A percentile compares a stretch with the other conserved stretches of the same genome.
phyloP scores from a whole-genome alignment of 2,797 vertebrate genomes.

The Chrosomus eos region DNA sequence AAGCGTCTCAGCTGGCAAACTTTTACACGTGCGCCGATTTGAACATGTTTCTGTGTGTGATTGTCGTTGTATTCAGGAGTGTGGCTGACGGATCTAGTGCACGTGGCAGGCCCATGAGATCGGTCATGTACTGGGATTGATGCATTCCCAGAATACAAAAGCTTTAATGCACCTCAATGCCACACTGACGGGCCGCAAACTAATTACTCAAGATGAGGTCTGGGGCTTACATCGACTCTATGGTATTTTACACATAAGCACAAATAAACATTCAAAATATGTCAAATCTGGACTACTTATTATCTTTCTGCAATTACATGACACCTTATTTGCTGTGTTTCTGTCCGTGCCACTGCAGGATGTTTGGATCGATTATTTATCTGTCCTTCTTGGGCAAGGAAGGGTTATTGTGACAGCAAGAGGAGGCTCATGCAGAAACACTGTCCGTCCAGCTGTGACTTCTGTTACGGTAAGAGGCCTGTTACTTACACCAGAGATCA shows the following conservation, averaged over 20 bases:
- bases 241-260: conserved; percentile 72
- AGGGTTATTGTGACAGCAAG: conserved; percentile 89
- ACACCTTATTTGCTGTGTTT: conserved; percentile 52
- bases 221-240: conserved; percentile 96
- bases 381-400: conserved; percentile 89
- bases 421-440: conserved; percentile 92
- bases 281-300: conserved; percentile 30
- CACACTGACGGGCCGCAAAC: conserved; percentile 90
- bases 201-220: conserved; percentile 94
- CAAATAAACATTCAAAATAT: not conserved
- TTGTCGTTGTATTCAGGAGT: conserved; percentile 81
- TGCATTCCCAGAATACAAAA: conserved; percentile 90
- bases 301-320: conserved; percentile 13
- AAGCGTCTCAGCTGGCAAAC: not conserved
- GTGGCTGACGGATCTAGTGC: conserved; percentile 96
- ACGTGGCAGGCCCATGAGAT: conserved; percentile 96
- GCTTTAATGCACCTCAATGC: conserved; percentile 98
- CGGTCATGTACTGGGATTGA: conserved; percentile 92
- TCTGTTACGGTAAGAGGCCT: conserved; percentile 89
- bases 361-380: conserved; percentile 91
- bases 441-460: conserved; percentile 94
- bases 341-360: conserved; percentile 73
- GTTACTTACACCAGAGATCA: not conserved
- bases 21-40: not conserved
- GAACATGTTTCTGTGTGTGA: not conserved